A percentile compares a stretch with the other conserved stretches of the same genome.
Evolutionary conservation across 92 coral and sea anemone genomes (phyloP).

Genomic region (Micromussa lordhowensis): DNA sequence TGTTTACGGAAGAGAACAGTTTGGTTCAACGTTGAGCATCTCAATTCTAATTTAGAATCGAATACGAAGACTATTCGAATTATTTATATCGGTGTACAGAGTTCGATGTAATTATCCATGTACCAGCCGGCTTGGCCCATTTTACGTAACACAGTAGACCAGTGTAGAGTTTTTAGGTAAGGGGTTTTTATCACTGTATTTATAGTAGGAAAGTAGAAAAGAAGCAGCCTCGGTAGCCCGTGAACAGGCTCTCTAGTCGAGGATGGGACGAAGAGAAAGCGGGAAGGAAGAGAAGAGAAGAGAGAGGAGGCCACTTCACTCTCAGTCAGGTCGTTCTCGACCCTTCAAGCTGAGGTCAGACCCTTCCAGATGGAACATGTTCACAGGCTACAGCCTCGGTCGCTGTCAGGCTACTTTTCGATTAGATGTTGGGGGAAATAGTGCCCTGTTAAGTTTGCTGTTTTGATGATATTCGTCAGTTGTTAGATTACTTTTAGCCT

Average conservation of each 20-base stretch:
- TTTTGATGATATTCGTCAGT: background rate
- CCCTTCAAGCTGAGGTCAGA: too few species aligned
- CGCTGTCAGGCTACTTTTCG: slow-evolving; percentile 1
- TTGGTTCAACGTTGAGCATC: slow-evolving; percentile 10
- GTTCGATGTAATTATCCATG: slow-evolving; percentile 43
- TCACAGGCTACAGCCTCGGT: too few species aligned
- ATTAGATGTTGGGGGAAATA: slow-evolving; percentile 4
- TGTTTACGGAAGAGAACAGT: slow-evolving; percentile 7
- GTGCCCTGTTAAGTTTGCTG: background rate
- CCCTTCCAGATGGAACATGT: too few species aligned
- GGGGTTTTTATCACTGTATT: slow-evolving; percentile 7
- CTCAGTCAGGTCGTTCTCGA: too few species aligned
- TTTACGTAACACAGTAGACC: background rate
- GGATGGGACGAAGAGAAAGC: too few species aligned
- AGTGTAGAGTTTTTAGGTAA: background rate
- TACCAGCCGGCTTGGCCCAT: slow-evolving; percentile 33
- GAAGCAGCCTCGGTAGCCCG: too few species aligned
- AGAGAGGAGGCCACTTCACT: too few species aligned
- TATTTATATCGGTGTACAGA: slow-evolving; percentile 49
- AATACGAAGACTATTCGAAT: slow-evolving; percentile 35
- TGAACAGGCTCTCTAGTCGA: too few species aligned
- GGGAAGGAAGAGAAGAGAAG: too few species aligned
- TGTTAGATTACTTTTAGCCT: background rate
- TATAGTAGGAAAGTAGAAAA: slow-evolving; percentile 18
- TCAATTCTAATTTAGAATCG: slow-evolving; percentile 34